Percentiles rank a stretch among this genome's conserved stretches.
phyloP scores from a whole-genome alignment of 2,888 invertebrate species.

The Xiphydria camelus region DNA sequence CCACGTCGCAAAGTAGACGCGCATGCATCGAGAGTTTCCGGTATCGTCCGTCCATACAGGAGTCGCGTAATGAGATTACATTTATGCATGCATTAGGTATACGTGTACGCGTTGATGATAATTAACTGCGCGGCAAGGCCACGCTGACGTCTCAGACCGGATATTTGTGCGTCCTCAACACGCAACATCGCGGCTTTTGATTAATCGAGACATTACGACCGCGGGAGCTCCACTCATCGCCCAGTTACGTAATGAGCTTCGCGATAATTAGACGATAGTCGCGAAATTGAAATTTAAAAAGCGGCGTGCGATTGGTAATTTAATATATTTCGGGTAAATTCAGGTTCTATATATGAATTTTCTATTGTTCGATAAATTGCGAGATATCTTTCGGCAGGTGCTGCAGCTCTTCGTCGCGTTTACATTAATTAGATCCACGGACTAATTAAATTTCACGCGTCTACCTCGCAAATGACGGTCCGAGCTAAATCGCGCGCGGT shows the following conservation, averaged over 20 bases:
- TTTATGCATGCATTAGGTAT: conserved; percentile 16
- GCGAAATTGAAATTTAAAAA: not conserved
- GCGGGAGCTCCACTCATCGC: not conserved
- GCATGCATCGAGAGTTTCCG: no score
- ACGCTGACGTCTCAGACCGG: conserved; percentile 15
- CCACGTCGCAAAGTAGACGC: no score
- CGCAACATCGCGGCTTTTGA: conserved; percentile 8
- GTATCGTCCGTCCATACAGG: conserved; percentile 12
- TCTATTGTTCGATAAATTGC: not conserved
- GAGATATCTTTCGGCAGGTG: not conserved
- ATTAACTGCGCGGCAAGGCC: conserved; percentile 25
- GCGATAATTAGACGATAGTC: not conserved
- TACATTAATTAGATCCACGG: not conserved
- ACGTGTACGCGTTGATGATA: conserved; percentile 30
- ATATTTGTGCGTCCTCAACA: conserved; percentile 14
- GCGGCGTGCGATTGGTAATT: no score
- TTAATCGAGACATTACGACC: conserved; percentile 11
- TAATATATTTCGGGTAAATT: no score
- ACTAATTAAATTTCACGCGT: not conserved
- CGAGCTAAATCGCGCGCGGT: not conserved
- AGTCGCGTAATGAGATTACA: conserved; percentile 29
- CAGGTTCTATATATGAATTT: not conserved
- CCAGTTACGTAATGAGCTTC: not conserved
- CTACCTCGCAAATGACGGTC: not conserved
- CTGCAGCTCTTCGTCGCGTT: not conserved